Conservation (phyloP, 2,888 invertebrate genomes). For the Limnephilus lunatus region DNA sequence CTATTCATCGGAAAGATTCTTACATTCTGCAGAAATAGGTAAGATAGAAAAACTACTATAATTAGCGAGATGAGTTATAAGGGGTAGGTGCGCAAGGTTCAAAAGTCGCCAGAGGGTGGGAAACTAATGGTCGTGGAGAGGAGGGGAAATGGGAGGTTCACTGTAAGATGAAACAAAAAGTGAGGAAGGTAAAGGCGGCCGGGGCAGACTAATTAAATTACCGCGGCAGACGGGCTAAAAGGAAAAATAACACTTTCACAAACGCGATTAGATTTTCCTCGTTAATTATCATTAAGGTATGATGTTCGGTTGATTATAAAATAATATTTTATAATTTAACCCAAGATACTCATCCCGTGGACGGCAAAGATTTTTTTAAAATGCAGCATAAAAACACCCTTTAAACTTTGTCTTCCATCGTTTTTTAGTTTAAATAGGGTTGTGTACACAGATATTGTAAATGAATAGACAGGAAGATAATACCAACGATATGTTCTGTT, state of each 20-base stretch:
- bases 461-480: not conserved
- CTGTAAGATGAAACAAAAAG: not conserved
- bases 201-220: conserved; percentile 35
- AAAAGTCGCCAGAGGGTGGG: not conserved
- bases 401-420: not conserved
- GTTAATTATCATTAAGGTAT: not conserved
- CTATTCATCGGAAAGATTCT: not conserved
- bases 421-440: not conserved
- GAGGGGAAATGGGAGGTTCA: not conserved
- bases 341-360: not conserved
- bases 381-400: not conserved
- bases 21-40: not conserved
- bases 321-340: not conserved
- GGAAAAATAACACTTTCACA: conserved; percentile 7
- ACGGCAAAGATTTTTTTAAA: not conserved
- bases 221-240: conserved; percentile 9
- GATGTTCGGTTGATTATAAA: not conserved
- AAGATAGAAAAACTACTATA: not conserved
- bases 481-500: not conserved
- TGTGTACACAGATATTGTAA: not conserved
- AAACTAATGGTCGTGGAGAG: conserved; percentile 5
- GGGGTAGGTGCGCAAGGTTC: not conserved
- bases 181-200: not conserved
- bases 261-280: conserved; percentile 5
- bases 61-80: not conserved